Percentiles rank a stretch among this genome's conserved stretches.
Evolutionary conservation across 2,113 vertebrate genomes (phyloP).

Genomic region (Guaruba guarouba): DNA sequence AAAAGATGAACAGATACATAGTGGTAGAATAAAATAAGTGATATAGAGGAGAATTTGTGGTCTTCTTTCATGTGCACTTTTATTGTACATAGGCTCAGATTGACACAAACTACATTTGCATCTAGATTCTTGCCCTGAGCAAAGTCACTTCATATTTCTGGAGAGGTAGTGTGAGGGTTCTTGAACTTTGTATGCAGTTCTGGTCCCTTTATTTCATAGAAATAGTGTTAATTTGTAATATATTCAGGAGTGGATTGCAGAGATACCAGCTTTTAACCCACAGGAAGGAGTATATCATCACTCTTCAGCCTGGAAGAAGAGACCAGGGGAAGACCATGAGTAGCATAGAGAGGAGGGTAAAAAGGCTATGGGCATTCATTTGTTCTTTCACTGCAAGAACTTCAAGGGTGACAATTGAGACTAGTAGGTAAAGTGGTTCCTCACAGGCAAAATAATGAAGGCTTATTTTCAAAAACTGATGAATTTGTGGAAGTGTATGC

Average conservation of each 20-base stretch:
- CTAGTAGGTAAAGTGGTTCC: neutral
- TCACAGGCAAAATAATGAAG: neutral
- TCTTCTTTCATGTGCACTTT: neutral
- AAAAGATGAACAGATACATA: neutral
- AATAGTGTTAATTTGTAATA: neutral
- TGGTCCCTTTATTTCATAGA: neutral
- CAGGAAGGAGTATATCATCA: neutral
- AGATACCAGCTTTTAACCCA: neutral
- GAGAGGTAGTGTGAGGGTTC: neutral
- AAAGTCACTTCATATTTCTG: neutral
- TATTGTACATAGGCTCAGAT: neutral
- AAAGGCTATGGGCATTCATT: neutral
- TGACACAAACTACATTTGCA: neutral
- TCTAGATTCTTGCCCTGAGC: neutral
- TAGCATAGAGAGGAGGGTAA: neutral
- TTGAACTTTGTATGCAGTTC: neutral
- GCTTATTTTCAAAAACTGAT: neutral
- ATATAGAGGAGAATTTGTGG: neutral
- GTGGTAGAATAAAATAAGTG: neutral
- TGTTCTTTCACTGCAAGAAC: neutral
- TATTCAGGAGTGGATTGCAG: neutral
- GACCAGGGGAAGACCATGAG: neutral
- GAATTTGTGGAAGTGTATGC: neutral
- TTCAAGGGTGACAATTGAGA: neutral
- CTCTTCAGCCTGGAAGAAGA: neutral